These are phyloP conservation scores for Nymphalis urticae DNA, from an alignment of 2,888 invertebrate species.

Conservation along the genomic window DNA sequence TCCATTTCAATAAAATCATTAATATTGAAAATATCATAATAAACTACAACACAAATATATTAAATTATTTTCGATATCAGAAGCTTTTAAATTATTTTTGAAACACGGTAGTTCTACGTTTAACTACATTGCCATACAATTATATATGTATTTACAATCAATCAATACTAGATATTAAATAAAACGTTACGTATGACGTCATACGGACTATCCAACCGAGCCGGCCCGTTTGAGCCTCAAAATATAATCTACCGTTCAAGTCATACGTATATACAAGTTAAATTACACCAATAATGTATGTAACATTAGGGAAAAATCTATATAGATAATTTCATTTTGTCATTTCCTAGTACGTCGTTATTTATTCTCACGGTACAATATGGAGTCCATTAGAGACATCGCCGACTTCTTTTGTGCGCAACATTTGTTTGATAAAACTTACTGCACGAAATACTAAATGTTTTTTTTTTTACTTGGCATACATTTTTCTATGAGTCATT, in stretches of 20 bases:
- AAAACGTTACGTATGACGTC: conserved; percentile 69
- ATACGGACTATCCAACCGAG: conserved; percentile 51
- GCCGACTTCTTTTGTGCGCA: conserved; percentile 71
- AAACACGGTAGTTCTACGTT: conserved; percentile 61
- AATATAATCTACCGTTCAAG: conserved; percentile 69
- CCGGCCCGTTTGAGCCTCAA: conserved; percentile 64
- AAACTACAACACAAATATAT: conserved; percentile 38
- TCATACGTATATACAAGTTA: conserved; percentile 80
- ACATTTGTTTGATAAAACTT: conserved; percentile 41
- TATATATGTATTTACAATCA: conserved; percentile 60
- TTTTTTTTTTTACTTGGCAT: conserved; percentile 25
- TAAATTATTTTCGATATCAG: conserved; percentile 44
- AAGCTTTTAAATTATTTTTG: conserved; percentile 48
- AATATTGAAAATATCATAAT: conserved; percentile 34
- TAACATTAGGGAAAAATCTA: conserved; percentile 70
- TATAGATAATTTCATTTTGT: conserved; percentile 54
- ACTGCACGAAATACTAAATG: conserved; percentile 30
- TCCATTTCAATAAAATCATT: conserved; percentile 47
- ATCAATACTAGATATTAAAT: conserved; percentile 67
- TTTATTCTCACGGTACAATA: conserved; percentile 58
- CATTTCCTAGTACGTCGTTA: conserved; percentile 48
- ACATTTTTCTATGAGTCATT: conserved; percentile 29
- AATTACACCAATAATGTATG: conserved; percentile 70
- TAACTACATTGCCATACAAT: conserved; percentile 61
- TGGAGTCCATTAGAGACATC: conserved; percentile 67